A percentile compares a stretch with the other conserved stretches of the same genome.
phyloP scores from a whole-genome alignment of 2,888 invertebrate genomes.

The Zygaena filipendulae region DNA sequence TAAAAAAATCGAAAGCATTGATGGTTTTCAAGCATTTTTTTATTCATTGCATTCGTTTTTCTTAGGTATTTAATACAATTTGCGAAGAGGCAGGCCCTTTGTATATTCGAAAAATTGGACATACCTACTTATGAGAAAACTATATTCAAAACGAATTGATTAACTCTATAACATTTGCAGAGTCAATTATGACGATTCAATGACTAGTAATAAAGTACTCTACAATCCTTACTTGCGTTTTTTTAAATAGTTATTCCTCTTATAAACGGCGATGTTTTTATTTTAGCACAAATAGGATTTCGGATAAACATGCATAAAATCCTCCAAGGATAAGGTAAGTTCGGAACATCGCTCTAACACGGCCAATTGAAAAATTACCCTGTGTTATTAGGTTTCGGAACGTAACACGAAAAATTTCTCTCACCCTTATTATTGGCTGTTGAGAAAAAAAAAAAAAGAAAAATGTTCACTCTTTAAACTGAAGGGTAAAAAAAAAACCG shows the following conservation, averaged over 20 bases:
- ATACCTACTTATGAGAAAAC: no score
- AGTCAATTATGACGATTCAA: no score
- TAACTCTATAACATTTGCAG: no score
- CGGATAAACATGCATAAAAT: slow-evolving; percentile 25
- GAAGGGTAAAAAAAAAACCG: slow-evolving; percentile 1
- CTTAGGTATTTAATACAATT: no score
- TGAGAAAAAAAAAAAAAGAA: slow-evolving; percentile 32
- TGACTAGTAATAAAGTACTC: no score
- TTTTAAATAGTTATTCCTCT: no score
- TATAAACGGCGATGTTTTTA: no score
- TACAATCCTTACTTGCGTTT: no score
- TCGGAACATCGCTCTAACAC: slow-evolving; percentile 27
- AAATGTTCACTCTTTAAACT: slow-evolving; percentile 9
- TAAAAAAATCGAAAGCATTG: not conserved
- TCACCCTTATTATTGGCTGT: slow-evolving; percentile 34
- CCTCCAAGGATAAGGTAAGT: slow-evolving; percentile 28
- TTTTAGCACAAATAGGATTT: no score
- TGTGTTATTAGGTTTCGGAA: slow-evolving; percentile 54
- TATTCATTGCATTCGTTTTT: not conserved
- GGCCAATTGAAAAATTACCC: slow-evolving; percentile 65
- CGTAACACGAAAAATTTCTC: slow-evolving; percentile 41
- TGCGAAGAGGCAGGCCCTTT: no score
- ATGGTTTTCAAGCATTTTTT: not conserved
- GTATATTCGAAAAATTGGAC: no score
- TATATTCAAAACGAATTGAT: no score